Base-by-base conservation (phyloP, 2,888 invertebrate species). In the Papilio elwesi region DNA sequence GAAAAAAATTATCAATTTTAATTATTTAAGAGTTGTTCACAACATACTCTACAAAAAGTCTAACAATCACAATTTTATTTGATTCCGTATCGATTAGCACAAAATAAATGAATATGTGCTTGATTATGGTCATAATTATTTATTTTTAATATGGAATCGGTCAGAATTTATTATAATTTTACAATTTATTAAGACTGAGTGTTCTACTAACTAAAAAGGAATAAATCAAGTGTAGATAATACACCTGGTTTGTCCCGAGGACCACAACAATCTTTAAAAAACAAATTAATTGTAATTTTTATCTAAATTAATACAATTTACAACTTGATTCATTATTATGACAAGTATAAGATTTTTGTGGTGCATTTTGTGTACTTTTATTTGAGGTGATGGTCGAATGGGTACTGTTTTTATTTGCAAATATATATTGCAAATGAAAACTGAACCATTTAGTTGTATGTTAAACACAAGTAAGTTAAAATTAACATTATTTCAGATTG, bases 301-400 rank as follows among this genome's bases (percentile, higher is more conserved):
- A 55, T 43, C 36, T 59, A 8, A 13, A 4, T 38, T 8, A 38
- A 57, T 16, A n/a, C 8, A 59, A 38, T n/a, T 26, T 26, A 4
- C 4, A 26, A n/a, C n/a, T 38, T 5, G 10, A 15, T 59, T 43
- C 1, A 26, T 26, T 2, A 26, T 26, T 71, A 47, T 57, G 11
- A 12, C 43, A 66, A 51, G 5, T 63, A n/a, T 15, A 65, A 65
- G 73, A 73, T 78, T 81, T 87, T 84, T 84, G 84, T 81, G 78
- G 78, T 79, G 81, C 79, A 57, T 47, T 64, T 59, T 64, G 51
- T 70, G 53, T 64, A 68, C 79, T 79, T 78, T 76, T 80, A 78
- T 80, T 82, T 87, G 86, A 85, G 91, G 91, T 91, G 91, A 86
- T 80, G 91, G 91, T 81, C 70, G 83, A 84, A 83, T 82, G 85